Evolutionary conservation across 2,113 vertebrate species (phyloP).

Genomic region (Microcebus ravelobensis): DNA sequence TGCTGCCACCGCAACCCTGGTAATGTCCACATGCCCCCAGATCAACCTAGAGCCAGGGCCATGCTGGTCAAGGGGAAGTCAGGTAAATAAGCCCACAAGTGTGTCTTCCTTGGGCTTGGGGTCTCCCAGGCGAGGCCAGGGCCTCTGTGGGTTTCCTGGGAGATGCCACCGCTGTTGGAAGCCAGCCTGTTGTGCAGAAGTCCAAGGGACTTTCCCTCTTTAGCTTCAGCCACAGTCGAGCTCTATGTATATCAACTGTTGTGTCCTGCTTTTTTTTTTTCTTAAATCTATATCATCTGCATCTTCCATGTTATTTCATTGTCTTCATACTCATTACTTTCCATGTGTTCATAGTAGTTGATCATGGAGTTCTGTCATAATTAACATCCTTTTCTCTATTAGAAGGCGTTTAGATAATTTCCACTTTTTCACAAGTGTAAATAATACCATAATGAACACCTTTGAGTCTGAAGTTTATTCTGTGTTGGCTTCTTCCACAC

Average conservation of each 20-base stretch:
- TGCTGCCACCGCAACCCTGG: constrained; percentile 83
- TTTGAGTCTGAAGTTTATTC: constrained; percentile 3
- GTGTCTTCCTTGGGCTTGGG: neutral
- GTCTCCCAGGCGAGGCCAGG: neutral
- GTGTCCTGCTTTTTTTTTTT: neutral
- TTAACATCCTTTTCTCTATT: neutral
- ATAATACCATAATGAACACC: neutral
- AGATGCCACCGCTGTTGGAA: neutral
- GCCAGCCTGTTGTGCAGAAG: neutral
- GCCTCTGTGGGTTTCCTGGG: neutral
- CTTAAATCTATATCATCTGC: constrained; percentile 37
- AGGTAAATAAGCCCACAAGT: neutral
- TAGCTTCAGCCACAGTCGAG: constrained; percentile 22
- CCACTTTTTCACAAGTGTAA: neutral
- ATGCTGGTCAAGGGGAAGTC: neutral
- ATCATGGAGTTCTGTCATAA: neutral
- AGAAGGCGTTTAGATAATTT: neutral
- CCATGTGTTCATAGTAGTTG: neutral
- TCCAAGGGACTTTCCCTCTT: neutral
- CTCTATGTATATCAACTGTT: constrained; percentile 3
- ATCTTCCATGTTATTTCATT: constrained; percentile 45
- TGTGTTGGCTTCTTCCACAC: neutral
- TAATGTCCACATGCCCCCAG: constrained; percentile 86
- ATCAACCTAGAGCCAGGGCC: neutral
- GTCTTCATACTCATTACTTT: constrained; percentile 51